These are phyloP conservation scores for Drosophila sechellia DNA, from an alignment of 1,140 invertebrate species.

Conservation along the genomic window DNA sequence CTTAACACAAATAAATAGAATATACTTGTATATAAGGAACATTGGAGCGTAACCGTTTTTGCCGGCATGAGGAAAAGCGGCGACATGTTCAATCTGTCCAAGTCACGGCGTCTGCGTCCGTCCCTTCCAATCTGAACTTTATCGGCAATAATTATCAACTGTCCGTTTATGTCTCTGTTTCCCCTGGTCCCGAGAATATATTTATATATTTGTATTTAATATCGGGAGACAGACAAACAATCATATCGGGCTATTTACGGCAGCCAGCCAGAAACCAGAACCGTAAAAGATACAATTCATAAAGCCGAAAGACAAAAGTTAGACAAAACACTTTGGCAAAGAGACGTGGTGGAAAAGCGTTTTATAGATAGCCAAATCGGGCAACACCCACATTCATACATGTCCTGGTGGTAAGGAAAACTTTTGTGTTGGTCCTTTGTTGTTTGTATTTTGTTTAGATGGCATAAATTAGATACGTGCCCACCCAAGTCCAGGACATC, in stretches of 20 bases:
- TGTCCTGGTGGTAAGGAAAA: constrained; percentile 48
- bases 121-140: constrained; percentile 24
- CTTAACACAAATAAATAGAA: constrained; percentile 59
- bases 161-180: constrained; percentile 67
- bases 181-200: constrained; percentile 6
- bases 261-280: constrained; percentile 42
- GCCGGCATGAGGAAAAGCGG: constrained; percentile 34
- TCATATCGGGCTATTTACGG: constrained; percentile 65
- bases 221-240: constrained; percentile 64
- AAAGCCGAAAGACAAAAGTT: constrained; percentile 68
- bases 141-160: constrained; percentile 74
- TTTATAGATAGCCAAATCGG: constrained; percentile 76
- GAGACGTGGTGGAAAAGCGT: constrained; percentile 37
- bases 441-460: constrained; percentile 79
- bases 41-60: constrained; percentile 66
- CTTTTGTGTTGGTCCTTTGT: constrained; percentile 72
- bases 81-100: constrained; percentile 74
- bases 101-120: constrained; percentile 57
- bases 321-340: constrained; percentile 66
- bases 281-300: constrained; percentile 80
- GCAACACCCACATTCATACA: constrained; percentile 44
- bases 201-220: constrained; percentile 51
- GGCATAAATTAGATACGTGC: constrained; percentile 82
- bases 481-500: constrained; percentile 38
- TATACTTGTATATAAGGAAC: constrained; percentile 63